Conservation (phyloP, 2,797 vertebrate genomes). For the Phalanger gymnotis region DNA sequence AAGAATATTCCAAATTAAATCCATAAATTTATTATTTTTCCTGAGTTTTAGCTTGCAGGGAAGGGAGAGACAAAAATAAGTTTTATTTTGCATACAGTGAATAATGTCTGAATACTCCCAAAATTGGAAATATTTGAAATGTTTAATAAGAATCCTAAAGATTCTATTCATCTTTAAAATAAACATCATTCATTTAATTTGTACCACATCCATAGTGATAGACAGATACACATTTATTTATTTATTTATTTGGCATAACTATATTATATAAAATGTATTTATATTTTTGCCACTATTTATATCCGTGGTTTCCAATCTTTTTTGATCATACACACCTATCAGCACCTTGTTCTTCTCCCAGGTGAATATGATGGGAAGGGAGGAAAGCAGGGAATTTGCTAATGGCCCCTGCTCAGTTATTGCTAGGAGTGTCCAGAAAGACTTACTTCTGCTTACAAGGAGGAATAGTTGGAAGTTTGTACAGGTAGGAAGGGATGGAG, state of each 20-base stretch:
- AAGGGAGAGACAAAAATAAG: constrained; percentile 8
- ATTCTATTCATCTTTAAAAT: background rate
- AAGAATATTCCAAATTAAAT: background rate
- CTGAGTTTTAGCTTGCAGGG: constrained; percentile 26
- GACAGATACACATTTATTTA: background rate
- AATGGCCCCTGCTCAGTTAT: background rate
- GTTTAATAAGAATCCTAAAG: constrained; percentile 20
- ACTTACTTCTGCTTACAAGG: background rate
- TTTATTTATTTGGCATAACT: background rate
- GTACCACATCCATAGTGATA: background rate
- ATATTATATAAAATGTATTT: background rate
- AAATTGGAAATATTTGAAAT: constrained; percentile 21
- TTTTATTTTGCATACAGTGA: constrained; percentile 20
- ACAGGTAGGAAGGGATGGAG: background rate
- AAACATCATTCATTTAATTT: constrained; percentile 34
- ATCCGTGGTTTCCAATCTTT: background rate
- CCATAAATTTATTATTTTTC: constrained; percentile 43
- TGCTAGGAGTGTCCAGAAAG: background rate
- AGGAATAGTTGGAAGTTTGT: background rate
- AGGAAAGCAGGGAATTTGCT: background rate
- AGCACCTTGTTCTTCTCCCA: background rate
- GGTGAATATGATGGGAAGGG: background rate
- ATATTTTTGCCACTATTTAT: background rate
- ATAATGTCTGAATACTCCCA: constrained; percentile 11
- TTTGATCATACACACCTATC: background rate